Conservation (phyloP, 1,140 invertebrate genomes). For the Drosophila lini region DNA sequence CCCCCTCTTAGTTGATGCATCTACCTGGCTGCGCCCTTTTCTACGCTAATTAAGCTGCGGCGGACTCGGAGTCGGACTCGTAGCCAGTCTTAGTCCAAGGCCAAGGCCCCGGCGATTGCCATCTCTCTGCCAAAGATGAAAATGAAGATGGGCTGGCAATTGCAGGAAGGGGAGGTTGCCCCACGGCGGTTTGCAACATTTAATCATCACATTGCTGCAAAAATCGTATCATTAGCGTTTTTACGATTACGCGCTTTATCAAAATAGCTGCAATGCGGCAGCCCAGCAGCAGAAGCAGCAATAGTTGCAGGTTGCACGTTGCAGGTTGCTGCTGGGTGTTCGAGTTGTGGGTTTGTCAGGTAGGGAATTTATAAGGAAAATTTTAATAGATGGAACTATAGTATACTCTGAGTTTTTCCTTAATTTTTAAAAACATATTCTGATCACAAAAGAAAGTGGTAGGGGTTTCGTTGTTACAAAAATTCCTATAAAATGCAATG, state of each 20-base stretch:
- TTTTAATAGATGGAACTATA: too few relatives aligned
- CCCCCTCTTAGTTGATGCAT: conserved; percentile 51
- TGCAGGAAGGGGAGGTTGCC: conserved; percentile 2
- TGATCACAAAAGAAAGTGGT: too few relatives aligned
- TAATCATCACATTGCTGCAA: conserved; percentile 74
- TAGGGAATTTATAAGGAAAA: conserved; percentile 8
- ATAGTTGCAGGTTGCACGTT: conserved; percentile 19
- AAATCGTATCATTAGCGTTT: conserved; percentile 80
- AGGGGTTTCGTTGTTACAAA: too few relatives aligned
- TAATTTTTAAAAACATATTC: too few relatives aligned
- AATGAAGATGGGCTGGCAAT: conserved; percentile 22
- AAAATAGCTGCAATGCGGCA: conserved; percentile 52
- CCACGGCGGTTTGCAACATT: conserved; percentile 59
- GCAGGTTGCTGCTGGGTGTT: conserved; percentile 13
- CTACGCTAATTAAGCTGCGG: conserved; percentile 75
- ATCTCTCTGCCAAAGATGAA: conserved; percentile 20
- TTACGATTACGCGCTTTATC: conserved; percentile 79
- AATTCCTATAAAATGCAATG: too few relatives aligned
- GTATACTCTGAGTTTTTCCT: too few relatives aligned
- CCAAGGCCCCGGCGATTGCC: conserved; percentile 36
- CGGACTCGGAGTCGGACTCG: conserved; percentile 24
- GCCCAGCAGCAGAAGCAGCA: conserved; percentile 17
- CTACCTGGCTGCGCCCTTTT: conserved; percentile 74
- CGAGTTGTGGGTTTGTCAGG: conserved; percentile 3
- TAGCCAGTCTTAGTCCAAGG: conserved; percentile 18